Percentiles rank a stretch among this genome's conserved stretches.
phyloP scores from a whole-genome alignment of 2,888 invertebrate species.

The Lypha dubia region DNA sequence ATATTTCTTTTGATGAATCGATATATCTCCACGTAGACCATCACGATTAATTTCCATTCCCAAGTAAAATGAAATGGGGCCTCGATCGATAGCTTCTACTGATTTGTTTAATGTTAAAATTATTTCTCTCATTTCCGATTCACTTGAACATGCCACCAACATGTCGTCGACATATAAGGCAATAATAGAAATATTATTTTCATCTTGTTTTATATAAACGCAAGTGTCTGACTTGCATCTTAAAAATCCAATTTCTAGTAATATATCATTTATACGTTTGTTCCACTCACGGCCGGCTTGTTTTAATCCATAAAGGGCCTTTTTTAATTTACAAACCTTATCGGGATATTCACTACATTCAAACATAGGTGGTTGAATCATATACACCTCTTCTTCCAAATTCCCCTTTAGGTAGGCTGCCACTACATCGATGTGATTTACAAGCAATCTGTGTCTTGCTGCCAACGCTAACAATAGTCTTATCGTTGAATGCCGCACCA shows the following conservation, averaged over 20 bases:
- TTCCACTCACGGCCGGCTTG: background rate
- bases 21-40: background rate
- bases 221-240: background rate
- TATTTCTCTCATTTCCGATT: background rate
- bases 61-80: background rate
- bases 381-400: background rate
- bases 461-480: background rate
- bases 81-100: too few relatives aligned
- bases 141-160: background rate
- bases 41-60: background rate
- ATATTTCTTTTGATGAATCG: constrained; percentile 1
- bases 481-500: constrained; percentile 2
- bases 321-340: background rate
- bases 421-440: background rate
- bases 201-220: background rate
- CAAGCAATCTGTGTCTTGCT: background rate
- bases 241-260: background rate
- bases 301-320: background rate
- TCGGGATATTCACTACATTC: background rate
- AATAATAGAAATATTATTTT: background rate
- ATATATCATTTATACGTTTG: background rate
- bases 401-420: background rate
- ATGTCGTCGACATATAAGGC: background rate
- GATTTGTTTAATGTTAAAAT: too few relatives aligned
- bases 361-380: background rate